Percentiles rank a stretch among this genome's conserved stretches.
Conservation (phyloP, 2,113 vertebrate genomes). For the Petromus typicus region DNA sequence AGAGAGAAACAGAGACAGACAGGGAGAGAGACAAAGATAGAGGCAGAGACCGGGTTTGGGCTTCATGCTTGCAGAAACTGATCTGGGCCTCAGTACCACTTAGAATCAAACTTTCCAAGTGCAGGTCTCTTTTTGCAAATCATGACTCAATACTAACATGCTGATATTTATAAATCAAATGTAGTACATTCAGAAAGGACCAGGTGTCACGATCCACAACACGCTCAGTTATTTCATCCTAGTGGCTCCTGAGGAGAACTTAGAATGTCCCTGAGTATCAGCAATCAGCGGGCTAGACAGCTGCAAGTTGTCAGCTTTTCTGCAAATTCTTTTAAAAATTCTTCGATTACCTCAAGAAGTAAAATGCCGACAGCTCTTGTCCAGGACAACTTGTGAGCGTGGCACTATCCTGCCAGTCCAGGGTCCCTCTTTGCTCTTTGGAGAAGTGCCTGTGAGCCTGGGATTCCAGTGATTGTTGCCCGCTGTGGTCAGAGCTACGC, state of each 20-base stretch:
- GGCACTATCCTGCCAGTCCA: background rate
- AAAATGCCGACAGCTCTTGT: background rate
- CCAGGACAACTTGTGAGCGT: background rate
- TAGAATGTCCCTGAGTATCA: background rate
- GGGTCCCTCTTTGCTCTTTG: background rate
- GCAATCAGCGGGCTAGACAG: background rate
- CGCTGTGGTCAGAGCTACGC: background rate
- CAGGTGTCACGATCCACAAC: background rate
- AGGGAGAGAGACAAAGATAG: background rate
- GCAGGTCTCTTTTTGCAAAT: background rate
- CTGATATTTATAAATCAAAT: background rate
- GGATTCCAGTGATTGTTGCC: background rate
- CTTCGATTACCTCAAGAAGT: background rate
- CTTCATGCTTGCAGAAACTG: background rate
- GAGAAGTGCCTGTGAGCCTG: background rate
- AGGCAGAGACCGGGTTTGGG: background rate
- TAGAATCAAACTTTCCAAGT: background rate
- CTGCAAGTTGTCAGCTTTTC: background rate
- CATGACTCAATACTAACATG: background rate
- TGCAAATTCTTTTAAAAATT: background rate
- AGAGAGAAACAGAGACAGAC: background rate
- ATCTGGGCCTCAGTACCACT: background rate
- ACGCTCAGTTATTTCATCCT: background rate
- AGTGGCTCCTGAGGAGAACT: background rate
- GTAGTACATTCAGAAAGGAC: background rate